Conservation (phyloP, 2,113 vertebrate species). For the Campylomormyrus numenius region DNA sequence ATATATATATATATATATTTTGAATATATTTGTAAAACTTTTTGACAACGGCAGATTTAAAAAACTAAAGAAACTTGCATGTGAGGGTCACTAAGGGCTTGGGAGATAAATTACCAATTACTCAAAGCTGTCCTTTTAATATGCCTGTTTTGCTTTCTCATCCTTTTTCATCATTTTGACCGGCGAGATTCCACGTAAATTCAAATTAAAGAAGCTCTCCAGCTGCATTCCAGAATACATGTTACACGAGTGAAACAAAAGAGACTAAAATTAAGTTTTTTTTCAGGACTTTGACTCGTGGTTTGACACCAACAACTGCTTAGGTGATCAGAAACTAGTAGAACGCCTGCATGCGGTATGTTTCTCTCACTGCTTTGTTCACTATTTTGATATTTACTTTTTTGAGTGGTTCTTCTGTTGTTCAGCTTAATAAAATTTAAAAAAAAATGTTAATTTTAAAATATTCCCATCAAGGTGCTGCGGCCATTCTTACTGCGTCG, state of each 20-base stretch:
- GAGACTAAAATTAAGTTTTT: not conserved
- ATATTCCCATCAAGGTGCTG: slow-evolving; percentile 63
- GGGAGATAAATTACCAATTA: not conserved
- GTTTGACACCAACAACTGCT: slow-evolving; percentile 88
- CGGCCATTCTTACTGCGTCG: slow-evolving; percentile 80
- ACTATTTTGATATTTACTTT: not conserved
- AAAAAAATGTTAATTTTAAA: not conserved
- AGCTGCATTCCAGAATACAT: not conserved
- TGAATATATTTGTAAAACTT: not conserved
- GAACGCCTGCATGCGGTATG: slow-evolving; percentile 81
- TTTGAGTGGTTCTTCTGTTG: not conserved
- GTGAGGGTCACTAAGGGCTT: not conserved
- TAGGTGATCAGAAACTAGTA: slow-evolving; percentile 82
- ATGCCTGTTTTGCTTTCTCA: not conserved
- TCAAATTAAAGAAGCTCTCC: not conserved
- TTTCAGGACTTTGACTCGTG: slow-evolving; percentile 82
- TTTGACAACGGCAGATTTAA: not conserved
- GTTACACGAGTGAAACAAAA: not conserved
- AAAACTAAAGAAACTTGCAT: not conserved
- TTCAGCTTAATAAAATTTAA: not conserved
- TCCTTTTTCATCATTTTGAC: not conserved
- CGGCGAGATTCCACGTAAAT: not conserved
- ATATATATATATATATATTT: not conserved
- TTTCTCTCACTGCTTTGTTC: not conserved
- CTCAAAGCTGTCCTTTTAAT: not conserved